Evolutionary conservation across 2,888 invertebrate species (phyloP).

Genomic region (Cyclophora punctaria): DNA sequence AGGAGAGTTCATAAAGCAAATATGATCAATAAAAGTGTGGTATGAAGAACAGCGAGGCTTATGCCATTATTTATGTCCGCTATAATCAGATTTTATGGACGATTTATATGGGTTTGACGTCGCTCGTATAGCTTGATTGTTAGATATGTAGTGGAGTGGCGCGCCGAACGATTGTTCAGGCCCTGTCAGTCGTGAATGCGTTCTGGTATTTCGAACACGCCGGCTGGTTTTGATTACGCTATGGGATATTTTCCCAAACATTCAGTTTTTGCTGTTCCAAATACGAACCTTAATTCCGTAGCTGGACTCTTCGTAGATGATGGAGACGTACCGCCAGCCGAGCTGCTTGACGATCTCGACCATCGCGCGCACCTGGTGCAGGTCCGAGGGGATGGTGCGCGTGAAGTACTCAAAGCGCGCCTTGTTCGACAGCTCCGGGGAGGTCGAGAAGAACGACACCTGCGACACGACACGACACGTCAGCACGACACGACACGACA

Average conservation of each 20-base stretch:
- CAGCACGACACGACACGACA: not conserved
- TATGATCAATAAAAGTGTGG: no score
- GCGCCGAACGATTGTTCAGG: no score
- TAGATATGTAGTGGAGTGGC: no score
- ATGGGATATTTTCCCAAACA: not conserved
- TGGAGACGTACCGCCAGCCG: slow-evolving; percentile 95
- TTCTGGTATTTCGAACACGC: not conserved
- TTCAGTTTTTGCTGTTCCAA: not conserved
- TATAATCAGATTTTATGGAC: not conserved
- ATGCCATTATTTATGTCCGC: no score
- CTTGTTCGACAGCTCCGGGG: slow-evolving; percentile 94
- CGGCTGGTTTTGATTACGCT: not conserved
- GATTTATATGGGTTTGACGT: not conserved
- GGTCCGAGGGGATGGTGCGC: slow-evolving; percentile 95
- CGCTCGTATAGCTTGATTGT: not conserved
- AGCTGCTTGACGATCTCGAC: slow-evolving; percentile 91
- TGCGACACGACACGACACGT: slow-evolving; percentile 39
- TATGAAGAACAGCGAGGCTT: no score
- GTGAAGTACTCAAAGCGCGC: slow-evolving; percentile 96
- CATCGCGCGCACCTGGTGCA: slow-evolving; percentile 96
- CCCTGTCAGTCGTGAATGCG: no score
- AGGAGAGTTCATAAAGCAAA: no score
- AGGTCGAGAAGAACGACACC: slow-evolving; percentile 97
- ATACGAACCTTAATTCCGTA: slow-evolving; percentile 91
- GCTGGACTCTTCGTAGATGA: slow-evolving; percentile 96